Base-by-base conservation (phyloP, 2,888 invertebrate species). In the Amphipoea oculea region DNA sequence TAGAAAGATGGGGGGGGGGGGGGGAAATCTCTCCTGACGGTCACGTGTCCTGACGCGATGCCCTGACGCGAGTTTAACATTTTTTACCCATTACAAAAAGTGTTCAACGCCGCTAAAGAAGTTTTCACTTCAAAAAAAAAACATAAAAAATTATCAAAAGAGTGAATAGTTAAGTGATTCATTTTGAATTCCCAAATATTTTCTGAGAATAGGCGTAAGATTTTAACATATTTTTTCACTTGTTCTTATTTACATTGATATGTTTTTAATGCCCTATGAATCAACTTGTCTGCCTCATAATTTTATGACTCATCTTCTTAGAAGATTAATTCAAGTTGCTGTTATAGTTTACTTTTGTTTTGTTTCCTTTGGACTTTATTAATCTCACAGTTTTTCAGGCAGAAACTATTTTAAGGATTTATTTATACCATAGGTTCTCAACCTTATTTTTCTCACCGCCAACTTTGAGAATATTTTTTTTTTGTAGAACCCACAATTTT, bases 231-330 rank as follows among this genome's bases (percentile, higher is more conserved):
- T n/a, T 65, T 42, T 48, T 23, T 36, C 36, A 36, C 20, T 57
- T 17, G 4, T 40, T 72, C 0, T 45, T 62, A 66, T 85, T 73
- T 54, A 60, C 69, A 81, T 80, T 73, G 57, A 80, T 72, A 80
- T 72, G 69, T 62, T 82, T 82, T 80, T 85, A 85, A 85, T 85
- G 62, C 69, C 73, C 14, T 81, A 65, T 85, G 81, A 82, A 80
- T 82, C 85, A 82, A 69, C 65, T 62, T 73, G 73, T 62, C 63
- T n/a, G 81, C 29, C 20, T 45, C 51, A 70, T 60, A 69, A 69
- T 70, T 84, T 40, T 65, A 23, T 80, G 81, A 73, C 2, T 60
- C 63, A 73, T 73, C 60, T 68, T n/a, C 72, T n/a, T 5, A 79
- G 63, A 68, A 79, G 42, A 51, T 71, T 62, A 36, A 20, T 80